Base-by-base conservation (phyloP, 1,140 invertebrate genomes). In the Brachionus rubens region DNA sequence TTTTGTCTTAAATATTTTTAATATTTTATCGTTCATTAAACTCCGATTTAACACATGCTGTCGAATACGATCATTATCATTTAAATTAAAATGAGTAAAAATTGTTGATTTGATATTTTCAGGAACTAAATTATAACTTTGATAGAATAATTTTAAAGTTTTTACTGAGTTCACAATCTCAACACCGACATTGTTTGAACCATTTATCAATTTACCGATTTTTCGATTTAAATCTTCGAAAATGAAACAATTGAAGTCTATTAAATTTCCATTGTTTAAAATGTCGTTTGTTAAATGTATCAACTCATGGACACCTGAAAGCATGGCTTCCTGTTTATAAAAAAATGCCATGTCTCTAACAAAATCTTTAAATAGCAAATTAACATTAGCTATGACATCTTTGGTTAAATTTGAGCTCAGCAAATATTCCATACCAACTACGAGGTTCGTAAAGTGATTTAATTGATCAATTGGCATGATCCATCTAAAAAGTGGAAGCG, bases 331-430 rank as follows among this genome's bases (percentile, higher is more conserved):
- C 14, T 7, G 28, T 16, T 7, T 33, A 56, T 56, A 56, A 56
- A 56, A 14, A 14, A 12, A 30, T 30, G 12, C 28, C 52, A 56
- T 56, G 30, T 56, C 28, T 56, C 28, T 56, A 14, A 56, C 52
- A 56, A 56, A 56, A 56, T 56, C 52, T 56, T 33, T 56, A 30
- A 33, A 30, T 56, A 56, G 30, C 6, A 14, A 30, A 30, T 56
- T 30, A 30, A 56, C 16, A 30, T 56, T 16, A 30, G 12, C 12
- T 30, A 56, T 6, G 6, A 16, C 6, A 16, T 56, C 28, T 30
- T 30, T 56, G 16, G 28, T 16, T 30, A 56, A 30, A 30, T 56
- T 12, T 14, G 24, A 10, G 3, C 12, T 56, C 19, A 56, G 19
- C 30, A 56, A 56, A 56, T 30, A 14, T 30, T 56, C 52, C 6